Conservation (phyloP, 2,797 vertebrate species). For the Eidolon dupreanum region DNA sequence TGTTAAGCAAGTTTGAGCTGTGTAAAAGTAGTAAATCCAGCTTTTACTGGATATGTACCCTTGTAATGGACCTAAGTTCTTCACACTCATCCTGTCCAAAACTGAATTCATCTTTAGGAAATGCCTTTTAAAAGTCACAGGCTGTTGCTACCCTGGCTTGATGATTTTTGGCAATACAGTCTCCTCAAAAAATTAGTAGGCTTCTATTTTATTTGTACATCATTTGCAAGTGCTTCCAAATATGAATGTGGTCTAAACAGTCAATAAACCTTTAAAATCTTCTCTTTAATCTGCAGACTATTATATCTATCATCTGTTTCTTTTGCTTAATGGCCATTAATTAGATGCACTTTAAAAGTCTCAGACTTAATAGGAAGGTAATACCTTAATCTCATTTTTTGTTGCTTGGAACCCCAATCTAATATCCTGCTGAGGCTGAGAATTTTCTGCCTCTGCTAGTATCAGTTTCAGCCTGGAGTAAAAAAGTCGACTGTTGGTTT, state of each 20-base stretch:
- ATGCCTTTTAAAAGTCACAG: neutral
- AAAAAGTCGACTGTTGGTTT: neutral
- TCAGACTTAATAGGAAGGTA: neutral
- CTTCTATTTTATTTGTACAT: neutral
- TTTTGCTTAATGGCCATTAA: slow-evolving; percentile 20
- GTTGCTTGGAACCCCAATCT: neutral
- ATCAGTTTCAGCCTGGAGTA: neutral
- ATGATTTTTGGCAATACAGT: neutral
- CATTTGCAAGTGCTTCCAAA: neutral
- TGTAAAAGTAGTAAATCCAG: neutral
- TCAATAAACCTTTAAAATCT: neutral
- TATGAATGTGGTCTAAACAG: neutral
- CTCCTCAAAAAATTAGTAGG: neutral
- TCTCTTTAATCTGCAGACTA: neutral
- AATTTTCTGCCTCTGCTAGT: neutral
- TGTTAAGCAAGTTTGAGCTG: neutral
- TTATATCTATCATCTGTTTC: neutral
- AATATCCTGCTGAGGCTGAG: neutral
- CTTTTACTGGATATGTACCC: neutral
- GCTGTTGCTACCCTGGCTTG: neutral
- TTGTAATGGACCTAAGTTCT: neutral
- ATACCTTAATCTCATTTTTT: neutral
- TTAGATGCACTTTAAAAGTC: neutral
- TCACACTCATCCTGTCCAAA: neutral
- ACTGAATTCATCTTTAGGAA: neutral